Conservation (phyloP, 2,797 vertebrate genomes). For the Stomatorhinus walkeri region DNA sequence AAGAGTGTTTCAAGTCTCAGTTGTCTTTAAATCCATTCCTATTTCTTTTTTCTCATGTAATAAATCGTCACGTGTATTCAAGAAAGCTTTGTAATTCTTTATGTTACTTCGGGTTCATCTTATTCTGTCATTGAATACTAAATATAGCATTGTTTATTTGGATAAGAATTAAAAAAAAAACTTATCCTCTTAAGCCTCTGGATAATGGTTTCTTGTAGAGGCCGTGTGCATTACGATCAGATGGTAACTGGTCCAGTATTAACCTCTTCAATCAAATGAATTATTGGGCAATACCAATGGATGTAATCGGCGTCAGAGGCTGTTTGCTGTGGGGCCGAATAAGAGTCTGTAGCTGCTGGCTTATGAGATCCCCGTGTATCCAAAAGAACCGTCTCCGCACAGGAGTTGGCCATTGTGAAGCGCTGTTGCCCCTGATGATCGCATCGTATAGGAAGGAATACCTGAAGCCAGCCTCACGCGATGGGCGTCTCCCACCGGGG, state of each 20-base stretch:
- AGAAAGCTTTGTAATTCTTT: background rate
- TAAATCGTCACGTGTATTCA: background rate
- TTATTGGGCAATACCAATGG: background rate
- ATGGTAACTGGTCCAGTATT: background rate
- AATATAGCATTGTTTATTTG: background rate
- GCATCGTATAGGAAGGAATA: background rate
- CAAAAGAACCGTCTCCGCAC: background rate
- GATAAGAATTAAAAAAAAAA: background rate
- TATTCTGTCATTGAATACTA: background rate
- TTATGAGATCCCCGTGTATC: background rate
- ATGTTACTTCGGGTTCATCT: background rate
- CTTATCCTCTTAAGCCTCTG: background rate
- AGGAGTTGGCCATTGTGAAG: background rate
- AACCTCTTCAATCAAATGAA: background rate
- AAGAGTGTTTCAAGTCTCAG: background rate
- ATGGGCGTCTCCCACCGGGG: background rate
- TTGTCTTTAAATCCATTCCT: background rate
- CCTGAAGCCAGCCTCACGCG: background rate
- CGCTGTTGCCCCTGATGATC: background rate
- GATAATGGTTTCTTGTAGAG: background rate
- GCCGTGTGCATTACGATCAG: background rate
- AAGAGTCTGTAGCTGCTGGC: background rate
- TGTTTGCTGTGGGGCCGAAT: background rate
- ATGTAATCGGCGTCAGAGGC: background rate
- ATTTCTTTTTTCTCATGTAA: background rate